These are phyloP conservation scores for Panzeria rudis DNA, from an alignment of 2,888 invertebrate species.

Conservation along the genomic window DNA sequence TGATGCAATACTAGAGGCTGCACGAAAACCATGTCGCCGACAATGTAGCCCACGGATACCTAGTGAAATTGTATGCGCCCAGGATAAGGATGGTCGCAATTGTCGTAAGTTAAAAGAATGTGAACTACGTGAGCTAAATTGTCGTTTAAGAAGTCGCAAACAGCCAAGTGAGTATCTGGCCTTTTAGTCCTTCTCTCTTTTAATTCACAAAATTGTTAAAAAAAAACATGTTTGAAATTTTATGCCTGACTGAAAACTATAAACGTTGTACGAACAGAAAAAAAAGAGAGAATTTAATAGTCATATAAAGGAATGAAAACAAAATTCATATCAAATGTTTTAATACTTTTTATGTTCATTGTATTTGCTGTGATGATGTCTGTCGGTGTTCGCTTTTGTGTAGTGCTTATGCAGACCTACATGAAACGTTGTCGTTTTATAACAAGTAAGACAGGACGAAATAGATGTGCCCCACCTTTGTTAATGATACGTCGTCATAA, in stretches of 20 bases:
- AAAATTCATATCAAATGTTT: constrained; percentile 45
- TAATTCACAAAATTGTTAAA: constrained; percentile 44
- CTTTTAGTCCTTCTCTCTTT: background rate
- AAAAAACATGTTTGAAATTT: constrained; percentile 51
- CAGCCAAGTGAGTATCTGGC: constrained; percentile 56
- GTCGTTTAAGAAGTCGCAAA: constrained; percentile 59
- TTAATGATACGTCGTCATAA: constrained; percentile 42
- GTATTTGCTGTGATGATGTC: constrained; percentile 10
- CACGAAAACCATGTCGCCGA: constrained; percentile 63
- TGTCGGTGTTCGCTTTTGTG: background rate
- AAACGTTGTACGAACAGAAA: constrained; percentile 6
- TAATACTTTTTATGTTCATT: constrained; percentile 49
- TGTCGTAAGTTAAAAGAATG: constrained; percentile 68
- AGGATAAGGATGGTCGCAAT: constrained; percentile 59
- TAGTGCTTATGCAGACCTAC: constrained; percentile 58
- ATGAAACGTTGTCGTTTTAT: constrained; percentile 65
- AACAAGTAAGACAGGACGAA: constrained; percentile 51
- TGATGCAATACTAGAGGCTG: constrained; percentile 9
- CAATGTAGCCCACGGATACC: constrained; percentile 59
- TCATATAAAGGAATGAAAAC: constrained; percentile 12
- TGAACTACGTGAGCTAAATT: constrained; percentile 68
- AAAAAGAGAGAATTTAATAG: constrained; percentile 4
- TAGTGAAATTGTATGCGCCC: constrained; percentile 59
- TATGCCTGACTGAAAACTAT: constrained; percentile 50
- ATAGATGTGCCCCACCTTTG: constrained; percentile 59